These are phyloP conservation scores for Thalassophryne amazonica DNA, from an alignment of 2,797 vertebrate genomes.

Conservation along the genomic window DNA sequence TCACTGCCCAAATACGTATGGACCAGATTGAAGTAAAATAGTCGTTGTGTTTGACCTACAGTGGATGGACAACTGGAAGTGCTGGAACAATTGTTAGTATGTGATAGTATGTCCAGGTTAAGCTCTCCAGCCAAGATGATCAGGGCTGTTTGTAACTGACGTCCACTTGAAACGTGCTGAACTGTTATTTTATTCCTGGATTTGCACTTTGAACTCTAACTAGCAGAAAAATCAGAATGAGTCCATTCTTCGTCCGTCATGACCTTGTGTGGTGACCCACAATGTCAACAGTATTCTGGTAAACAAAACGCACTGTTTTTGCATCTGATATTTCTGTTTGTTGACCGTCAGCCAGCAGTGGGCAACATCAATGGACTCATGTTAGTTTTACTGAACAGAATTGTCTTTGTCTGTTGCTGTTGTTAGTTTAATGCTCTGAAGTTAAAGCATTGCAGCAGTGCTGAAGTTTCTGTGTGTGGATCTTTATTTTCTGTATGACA, in stretches of 20 bases:
- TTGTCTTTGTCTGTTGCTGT: neutral
- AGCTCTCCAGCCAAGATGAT: too few relatives aligned
- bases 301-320: neutral
- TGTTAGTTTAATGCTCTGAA: neutral
- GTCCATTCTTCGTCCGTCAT: neutral
- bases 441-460: conserved; percentile 1
- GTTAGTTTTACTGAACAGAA: neutral
- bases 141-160: neutral
- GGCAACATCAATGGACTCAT: neutral
- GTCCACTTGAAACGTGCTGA: neutral
- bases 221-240: conserved; percentile 2
- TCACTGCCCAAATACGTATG: too few relatives aligned
- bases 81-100: too few relatives aligned
- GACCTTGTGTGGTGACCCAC: neutral
- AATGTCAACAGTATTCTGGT: neutral
- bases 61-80: too few relatives aligned
- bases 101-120: too few relatives aligned
- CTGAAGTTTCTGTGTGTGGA: neutral
- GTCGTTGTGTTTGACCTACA: too few relatives aligned
- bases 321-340: neutral
- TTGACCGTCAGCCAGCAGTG: neutral
- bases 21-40: too few relatives aligned
- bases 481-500: neutral
- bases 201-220: conserved; percentile 7
- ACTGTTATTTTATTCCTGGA: neutral